phyloP scores from a whole-genome alignment of 2,113 vertebrate species.

The Tenebrosternarchus preto region DNA sequence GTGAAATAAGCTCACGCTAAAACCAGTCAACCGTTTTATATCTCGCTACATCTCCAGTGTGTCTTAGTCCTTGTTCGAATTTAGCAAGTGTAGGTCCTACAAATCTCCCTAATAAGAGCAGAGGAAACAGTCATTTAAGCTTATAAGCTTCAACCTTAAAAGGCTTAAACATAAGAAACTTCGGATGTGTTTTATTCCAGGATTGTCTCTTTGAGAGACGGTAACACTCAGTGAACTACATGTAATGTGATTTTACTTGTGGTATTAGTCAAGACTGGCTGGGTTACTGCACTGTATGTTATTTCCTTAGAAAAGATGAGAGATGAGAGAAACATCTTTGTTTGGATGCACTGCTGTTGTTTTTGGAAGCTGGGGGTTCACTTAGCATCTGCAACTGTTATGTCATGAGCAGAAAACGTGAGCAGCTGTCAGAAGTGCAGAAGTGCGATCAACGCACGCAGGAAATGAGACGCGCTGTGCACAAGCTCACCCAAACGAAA shows the following conservation, averaged over 20 bases:
- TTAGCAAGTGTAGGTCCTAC: conserved; percentile 15
- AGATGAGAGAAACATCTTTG: neutral
- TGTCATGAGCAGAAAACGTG: conserved; percentile 10
- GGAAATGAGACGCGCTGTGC: conserved; percentile 40
- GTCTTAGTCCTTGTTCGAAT: neutral
- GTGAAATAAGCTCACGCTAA: conserved; percentile 10
- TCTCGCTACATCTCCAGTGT: conserved; percentile 3
- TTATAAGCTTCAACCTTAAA: conserved; percentile 9
- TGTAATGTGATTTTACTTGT: neutral
- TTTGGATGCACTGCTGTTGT: neutral
- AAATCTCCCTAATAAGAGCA: conserved; percentile 21
- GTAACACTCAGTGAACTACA: neutral
- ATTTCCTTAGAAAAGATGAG: neutral
- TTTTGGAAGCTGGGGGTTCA: conserved; percentile 8
- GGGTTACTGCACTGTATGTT: no score
- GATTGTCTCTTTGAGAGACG: neutral
- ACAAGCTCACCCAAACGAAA: conserved; percentile 41
- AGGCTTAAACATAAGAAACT: conserved; percentile 2
- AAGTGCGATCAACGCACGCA: conserved; percentile 47
- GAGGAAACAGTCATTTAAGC: neutral
- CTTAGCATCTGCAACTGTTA: conserved; percentile 8
- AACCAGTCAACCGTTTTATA: conserved; percentile 7
- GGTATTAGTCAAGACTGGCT: no score
- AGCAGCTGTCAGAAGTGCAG: conserved; percentile 37
- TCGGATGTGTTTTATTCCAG: neutral